Evolutionary conservation across 2,113 vertebrate species (phyloP).

Genomic region (Damaliscus lunatus): DNA sequence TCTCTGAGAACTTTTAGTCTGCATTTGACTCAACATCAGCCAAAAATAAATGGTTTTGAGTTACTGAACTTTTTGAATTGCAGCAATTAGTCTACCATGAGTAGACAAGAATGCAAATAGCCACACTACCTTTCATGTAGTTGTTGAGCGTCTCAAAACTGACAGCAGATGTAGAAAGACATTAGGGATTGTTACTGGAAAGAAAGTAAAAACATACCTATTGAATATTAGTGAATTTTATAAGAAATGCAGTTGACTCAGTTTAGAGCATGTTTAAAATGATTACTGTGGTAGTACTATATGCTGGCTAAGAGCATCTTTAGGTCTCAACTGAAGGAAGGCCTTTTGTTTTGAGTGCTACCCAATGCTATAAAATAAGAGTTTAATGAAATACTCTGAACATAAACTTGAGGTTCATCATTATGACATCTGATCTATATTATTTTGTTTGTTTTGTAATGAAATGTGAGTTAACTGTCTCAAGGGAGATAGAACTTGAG

Average conservation of each 20-base stretch:
- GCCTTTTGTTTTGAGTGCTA: neutral
- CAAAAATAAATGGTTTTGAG: neutral
- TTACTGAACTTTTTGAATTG: neutral
- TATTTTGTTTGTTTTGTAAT: neutral
- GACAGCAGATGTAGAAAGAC: neutral
- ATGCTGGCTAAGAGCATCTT: neutral
- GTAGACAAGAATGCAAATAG: neutral
- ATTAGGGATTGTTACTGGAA: neutral
- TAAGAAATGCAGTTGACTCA: neutral
- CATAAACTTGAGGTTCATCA: neutral
- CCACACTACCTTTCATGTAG: neutral
- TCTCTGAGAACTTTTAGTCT: neutral
- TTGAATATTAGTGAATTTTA: constrained; percentile 22
- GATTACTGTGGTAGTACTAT: neutral
- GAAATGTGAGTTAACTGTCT: neutral
- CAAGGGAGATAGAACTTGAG: neutral
- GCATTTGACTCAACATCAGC: neutral
- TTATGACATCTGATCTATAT: neutral
- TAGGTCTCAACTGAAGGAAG: neutral
- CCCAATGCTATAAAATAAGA: neutral
- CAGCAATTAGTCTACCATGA: neutral
- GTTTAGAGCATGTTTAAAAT: neutral
- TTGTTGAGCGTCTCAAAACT: neutral
- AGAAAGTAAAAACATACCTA: neutral
- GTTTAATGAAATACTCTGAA: neutral